Evolutionary conservation across 2,113 vertebrate genomes (phyloP).

Genomic region (Gila orcuttii): DNA sequence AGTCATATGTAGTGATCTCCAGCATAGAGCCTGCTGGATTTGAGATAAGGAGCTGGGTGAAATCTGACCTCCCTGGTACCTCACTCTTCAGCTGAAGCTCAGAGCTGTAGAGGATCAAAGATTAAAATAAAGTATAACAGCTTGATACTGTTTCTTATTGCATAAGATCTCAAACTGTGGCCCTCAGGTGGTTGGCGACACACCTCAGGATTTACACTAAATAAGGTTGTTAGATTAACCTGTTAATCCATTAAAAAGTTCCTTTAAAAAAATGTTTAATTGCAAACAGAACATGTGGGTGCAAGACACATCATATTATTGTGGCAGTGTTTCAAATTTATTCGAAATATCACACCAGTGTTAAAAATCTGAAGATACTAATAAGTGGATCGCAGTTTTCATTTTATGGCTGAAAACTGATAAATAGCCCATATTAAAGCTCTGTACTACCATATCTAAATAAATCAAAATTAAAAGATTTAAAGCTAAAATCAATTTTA

Average conservation of each 20-base stretch:
- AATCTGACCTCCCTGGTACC: conserved; percentile 15
- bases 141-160: conserved; percentile 10
- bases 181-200: not conserved
- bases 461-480: too few relatives aligned
- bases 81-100: conserved; percentile 34
- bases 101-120: conserved; percentile 49
- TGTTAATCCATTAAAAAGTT: not conserved
- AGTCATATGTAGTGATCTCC: conserved; percentile 43
- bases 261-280: not conserved
- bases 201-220: not conserved
- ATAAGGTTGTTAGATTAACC: not conserved
- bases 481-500: not conserved
- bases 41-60: conserved; percentile 35
- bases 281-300: not conserved
- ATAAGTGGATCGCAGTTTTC: not conserved
- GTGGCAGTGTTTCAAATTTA: not conserved
- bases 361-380: not conserved
- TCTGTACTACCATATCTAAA: too few relatives aligned
- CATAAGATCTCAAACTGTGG: conserved; percentile 12
- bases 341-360: not conserved
- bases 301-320: not conserved
- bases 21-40: conserved; percentile 46
- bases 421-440: too few relatives aligned
- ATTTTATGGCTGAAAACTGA: not conserved
- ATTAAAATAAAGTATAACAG: conserved; percentile 43